phyloP scores from a whole-genome alignment of 2,888 invertebrate genomes.

The Acanthopleura granulata region DNA sequence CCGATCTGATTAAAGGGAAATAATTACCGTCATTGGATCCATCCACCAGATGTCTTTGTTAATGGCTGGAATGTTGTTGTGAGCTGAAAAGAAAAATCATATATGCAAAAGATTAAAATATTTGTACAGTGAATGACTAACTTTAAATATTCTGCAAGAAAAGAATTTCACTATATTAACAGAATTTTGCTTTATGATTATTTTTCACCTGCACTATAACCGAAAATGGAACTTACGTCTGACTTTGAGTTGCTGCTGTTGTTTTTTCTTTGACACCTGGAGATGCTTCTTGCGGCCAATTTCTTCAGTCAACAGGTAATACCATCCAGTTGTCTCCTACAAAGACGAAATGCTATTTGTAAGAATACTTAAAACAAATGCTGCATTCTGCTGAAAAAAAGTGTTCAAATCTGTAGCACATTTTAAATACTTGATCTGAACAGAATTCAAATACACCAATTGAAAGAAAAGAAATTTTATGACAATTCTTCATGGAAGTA shows the following conservation, averaged over 20 bases:
- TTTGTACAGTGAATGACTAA: background rate
- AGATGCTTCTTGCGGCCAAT: constrained; percentile 74
- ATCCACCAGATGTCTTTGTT: constrained; percentile 62
- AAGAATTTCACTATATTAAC: background rate
- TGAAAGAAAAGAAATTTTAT: too few species aligned
- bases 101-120: background rate
- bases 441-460: too few species aligned
- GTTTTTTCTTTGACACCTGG: constrained; percentile 43
- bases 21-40: constrained; percentile 48
- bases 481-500: too few species aligned
- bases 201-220: background rate
- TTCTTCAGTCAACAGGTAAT: constrained; percentile 80
- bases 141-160: background rate
- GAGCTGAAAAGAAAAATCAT: constrained; percentile 34
- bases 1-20: constrained; percentile 8
- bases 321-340: constrained; percentile 78
- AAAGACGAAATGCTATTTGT: constrained; percentile 25
- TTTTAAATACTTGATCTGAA: too few species aligned
- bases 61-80: constrained; percentile 50
- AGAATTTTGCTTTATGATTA: background rate
- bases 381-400: too few species aligned
- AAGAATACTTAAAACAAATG: too few species aligned
- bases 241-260: constrained; percentile 21
- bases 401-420: too few species aligned
- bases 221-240: constrained; percentile 5